Base-by-base conservation (phyloP, 2,888 invertebrate species). In the Protodeltote pygarga region DNA sequence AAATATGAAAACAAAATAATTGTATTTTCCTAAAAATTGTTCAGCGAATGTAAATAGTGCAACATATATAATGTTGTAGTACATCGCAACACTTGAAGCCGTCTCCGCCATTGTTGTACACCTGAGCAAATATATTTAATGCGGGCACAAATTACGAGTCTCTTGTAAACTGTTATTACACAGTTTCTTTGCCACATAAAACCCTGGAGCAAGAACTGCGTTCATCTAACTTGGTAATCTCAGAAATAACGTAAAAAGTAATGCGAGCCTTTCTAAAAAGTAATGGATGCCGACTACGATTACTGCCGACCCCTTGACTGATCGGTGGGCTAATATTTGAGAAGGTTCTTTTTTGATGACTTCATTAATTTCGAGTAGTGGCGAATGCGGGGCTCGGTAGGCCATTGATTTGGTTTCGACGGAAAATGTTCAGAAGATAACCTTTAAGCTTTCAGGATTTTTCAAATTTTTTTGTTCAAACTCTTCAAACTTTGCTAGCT, bases 111-210 rank as follows among this genome's bases (percentile, higher is more conserved):
- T 49, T 55, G 25, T 50, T 17, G 5, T 28, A 32, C 44, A 49
- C 49, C 50, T 42, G 31, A 37, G 29, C 13, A 40, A 44, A 54
- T 47, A 53, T 61, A 50, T 54, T 41, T 55, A 54, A 40, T 62
- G 41, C 44, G 61, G 54, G 53, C 59, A 55, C 46, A 29, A 54
- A 60, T 71, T 57, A 64, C 15, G 32, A 20, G 20, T 52, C 53
- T 60, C 23, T 39, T 53, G 54, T 31, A 53, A 60, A 55, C 38
- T 55, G 38, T 60, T 55, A 60, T 55, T 60, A 60, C 25, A 17
- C 29, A 61, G 23, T 34, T 45, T 44, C 38, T 52, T 60, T 21
- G 2, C 25, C 10, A 33, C 33, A 24, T 37, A 42, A 42, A 35
- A 29, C 13, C 37, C 49, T 14, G 20, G 17, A 17, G 32, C 10